Evolutionary conservation across 1,140 invertebrate species (phyloP), one percentile per base, ranked within the genome.

Genomic region (Drosophila tropicalis): DNA sequence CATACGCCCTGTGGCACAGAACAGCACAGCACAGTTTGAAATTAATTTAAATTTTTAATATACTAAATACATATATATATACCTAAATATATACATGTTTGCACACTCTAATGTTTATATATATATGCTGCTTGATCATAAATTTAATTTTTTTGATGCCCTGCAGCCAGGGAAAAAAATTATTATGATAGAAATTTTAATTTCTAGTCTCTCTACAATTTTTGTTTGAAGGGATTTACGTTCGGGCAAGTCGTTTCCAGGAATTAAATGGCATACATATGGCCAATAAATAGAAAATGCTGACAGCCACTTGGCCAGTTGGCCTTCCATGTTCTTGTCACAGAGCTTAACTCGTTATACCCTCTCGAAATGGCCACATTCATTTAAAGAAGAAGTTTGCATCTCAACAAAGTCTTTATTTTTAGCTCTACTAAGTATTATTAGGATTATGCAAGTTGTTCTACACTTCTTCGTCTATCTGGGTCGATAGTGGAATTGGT

Each of bases 1-100:
- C 44, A 47, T 47, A 32, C 32, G 29, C 51, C 40, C 62, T 32
- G 36, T 19, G 40, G 25, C 54, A 15, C 12, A n/a, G 58, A 17
- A n/a, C 36, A 39, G 55, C 29, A 6, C 67, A 54, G 78, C 61
- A 61, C 70, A 70, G 70, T 89, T 87, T 70, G 62, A 80, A 78
- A 84, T 89, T 80, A 84, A 89, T 87, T 87, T 87, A 78, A 89
- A 87, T 89, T 81, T 89, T 89, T 71, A 84, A 87, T 39, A 39
- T 13, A 36, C 34, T 1, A 36, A 36, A 47, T 47, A 47, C 17
- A 47, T 44, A 6, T 44, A 4, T 40, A 13, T 40, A 41, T 2
- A 44, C 1, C 17, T 15, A 44, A 7, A 44, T 7, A 2, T 15
- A 17, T 17, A 2, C 17, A 44, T 7, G 15, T 15, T 15, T 17